Conservation (phyloP, 2,888 invertebrate species). For the Muscina levida region DNA sequence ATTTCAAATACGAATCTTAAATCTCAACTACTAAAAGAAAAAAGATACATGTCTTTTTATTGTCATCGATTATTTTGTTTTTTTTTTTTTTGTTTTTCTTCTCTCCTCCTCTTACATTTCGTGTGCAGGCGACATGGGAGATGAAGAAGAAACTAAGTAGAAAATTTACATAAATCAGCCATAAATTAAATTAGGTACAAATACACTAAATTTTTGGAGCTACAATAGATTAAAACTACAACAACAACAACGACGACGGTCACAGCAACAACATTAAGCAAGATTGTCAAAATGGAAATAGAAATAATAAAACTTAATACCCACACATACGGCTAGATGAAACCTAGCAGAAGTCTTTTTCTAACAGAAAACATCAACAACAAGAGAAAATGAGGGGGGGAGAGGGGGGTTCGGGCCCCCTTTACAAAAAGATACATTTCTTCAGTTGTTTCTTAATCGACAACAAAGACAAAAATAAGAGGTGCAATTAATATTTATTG, state of each 20-base stretch:
- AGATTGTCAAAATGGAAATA: conserved; percentile 11
- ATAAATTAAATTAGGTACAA: conserved; percentile 68
- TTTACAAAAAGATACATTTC: conserved; percentile 31
- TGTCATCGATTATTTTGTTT: conserved; percentile 29
- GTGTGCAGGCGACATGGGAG: background rate
- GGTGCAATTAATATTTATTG: conserved; percentile 41
- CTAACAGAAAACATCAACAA: background rate
- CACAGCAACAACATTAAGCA: background rate
- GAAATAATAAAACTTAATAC: conserved; percentile 34
- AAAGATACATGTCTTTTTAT: conserved; percentile 47
- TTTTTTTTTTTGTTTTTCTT: conserved; percentile 27
- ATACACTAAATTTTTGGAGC: conserved; percentile 45
- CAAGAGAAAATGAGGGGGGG: background rate
- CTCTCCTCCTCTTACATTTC: background rate
- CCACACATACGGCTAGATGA: conserved; percentile 17
- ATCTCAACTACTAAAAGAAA: conserved; percentile 40
- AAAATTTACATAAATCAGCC: conserved; percentile 67
- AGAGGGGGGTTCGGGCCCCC: too few relatives aligned
- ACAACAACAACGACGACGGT: conserved; percentile 6
- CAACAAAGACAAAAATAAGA: background rate
- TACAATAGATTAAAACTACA: conserved; percentile 28
- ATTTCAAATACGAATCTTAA: conserved; percentile 36
- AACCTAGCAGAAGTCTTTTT: background rate
- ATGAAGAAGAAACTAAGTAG: conserved; percentile 55
- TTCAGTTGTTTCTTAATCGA: too few relatives aligned